phyloP scores from a whole-genome alignment of 2,888 invertebrate species.

The Eupithecia dodoneata region DNA sequence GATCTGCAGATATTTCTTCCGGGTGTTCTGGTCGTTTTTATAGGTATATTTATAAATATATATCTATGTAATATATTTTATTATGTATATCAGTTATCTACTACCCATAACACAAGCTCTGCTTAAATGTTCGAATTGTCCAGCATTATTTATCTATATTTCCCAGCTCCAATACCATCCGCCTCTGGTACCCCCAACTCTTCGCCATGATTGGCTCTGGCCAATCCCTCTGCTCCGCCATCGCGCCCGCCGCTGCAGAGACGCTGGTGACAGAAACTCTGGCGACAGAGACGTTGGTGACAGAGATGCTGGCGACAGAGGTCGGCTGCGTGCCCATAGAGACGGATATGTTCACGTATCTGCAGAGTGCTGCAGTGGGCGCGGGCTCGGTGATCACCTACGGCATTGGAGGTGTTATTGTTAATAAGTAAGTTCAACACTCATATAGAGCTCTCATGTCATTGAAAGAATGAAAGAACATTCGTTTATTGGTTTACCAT shows the following conservation, averaged over 20 bases:
- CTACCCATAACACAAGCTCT: too few relatives aligned
- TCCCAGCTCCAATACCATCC: conserved; percentile 89
- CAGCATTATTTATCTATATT: background rate
- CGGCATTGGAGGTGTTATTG: conserved; percentile 78
- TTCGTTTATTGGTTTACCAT: too few relatives aligned
- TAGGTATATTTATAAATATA: too few relatives aligned
- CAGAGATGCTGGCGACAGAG: conserved; percentile 40
- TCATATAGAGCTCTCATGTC: too few relatives aligned
- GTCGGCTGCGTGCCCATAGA: conserved; percentile 66
- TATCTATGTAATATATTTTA: too few relatives aligned
- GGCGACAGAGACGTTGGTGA: conserved; percentile 32
- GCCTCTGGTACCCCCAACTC: conserved; percentile 94
- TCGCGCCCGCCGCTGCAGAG: conserved; percentile 54
- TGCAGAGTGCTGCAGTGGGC: conserved; percentile 88
- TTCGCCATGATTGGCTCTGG: conserved; percentile 87
- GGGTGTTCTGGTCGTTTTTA: too few relatives aligned
- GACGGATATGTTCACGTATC: conserved; percentile 86
- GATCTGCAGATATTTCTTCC: too few relatives aligned
- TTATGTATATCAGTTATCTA: too few relatives aligned
- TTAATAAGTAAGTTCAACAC: conserved; percentile 61
- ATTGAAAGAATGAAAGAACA: too few relatives aligned
- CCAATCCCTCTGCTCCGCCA: conserved; percentile 69
- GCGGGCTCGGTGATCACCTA: conserved; percentile 86
- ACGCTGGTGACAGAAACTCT: conserved; percentile 33
- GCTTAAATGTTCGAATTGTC: too few relatives aligned